Evolutionary conservation across 1,140 invertebrate genomes (phyloP).

Genomic region (Drosophila punjabiensis): DNA sequence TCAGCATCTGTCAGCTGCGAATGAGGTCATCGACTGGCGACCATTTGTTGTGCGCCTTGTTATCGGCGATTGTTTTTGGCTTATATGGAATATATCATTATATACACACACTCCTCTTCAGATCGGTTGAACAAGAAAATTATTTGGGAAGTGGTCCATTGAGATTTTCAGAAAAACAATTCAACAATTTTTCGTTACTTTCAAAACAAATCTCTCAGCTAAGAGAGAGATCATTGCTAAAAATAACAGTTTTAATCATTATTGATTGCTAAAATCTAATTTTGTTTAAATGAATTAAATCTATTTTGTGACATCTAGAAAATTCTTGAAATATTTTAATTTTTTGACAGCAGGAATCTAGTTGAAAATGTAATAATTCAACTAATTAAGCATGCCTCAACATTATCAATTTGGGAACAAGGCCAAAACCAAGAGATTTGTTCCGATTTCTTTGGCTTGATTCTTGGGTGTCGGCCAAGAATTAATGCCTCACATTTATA

Average conservation of each 20-base stretch:
- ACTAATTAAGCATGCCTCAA: constrained; percentile 43
- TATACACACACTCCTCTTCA: constrained; percentile 26
- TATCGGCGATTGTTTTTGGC: constrained; percentile 46
- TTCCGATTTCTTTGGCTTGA: constrained; percentile 16
- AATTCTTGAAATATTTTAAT: constrained; percentile 27
- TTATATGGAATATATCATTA: constrained; percentile 36
- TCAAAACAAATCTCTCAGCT: neutral
- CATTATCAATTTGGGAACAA: constrained; percentile 44
- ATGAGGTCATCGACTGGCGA: constrained; percentile 51
- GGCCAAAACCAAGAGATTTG: constrained; percentile 37
- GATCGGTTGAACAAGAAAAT: constrained; percentile 37
- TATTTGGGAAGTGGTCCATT: constrained; percentile 14
- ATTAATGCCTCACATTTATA: constrained; percentile 28
- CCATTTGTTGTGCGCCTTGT: constrained; percentile 46
- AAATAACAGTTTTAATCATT: constrained; percentile 7
- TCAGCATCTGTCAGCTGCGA: constrained; percentile 48
- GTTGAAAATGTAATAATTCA: constrained; percentile 26
- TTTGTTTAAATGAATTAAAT: neutral
- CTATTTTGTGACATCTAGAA: constrained; percentile 12
- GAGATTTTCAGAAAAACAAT: neutral
- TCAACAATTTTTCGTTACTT: neutral
- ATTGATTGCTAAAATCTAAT: neutral
- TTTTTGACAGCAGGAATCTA: neutral
- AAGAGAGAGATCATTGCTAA: neutral
- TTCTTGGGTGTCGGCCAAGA: constrained; percentile 36